phyloP scores from a whole-genome alignment of 2,113 vertebrate genomes.

The Bungarus multicinctus region DNA sequence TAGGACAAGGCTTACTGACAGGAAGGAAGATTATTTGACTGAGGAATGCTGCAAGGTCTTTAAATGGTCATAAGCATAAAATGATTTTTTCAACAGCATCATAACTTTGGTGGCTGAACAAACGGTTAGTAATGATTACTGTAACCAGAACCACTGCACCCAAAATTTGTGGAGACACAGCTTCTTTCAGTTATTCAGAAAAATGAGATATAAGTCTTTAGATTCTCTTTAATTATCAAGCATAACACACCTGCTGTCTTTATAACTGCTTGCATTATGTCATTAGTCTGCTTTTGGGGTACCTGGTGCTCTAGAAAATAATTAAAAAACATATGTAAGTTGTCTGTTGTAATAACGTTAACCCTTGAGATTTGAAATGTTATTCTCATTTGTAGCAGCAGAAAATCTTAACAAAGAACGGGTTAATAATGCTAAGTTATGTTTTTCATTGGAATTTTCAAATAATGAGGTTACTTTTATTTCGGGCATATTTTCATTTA shows the following conservation, averaged over 20 bases:
- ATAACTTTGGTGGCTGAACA: not conserved
- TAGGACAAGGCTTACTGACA: not conserved
- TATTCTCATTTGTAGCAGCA: not conserved
- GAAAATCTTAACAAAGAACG: not conserved
- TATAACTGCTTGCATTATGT: not conserved
- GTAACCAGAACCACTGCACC: not conserved
- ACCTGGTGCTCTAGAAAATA: not conserved
- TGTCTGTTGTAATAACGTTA: not conserved
- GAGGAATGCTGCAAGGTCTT: not conserved
- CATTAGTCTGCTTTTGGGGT: not conserved
- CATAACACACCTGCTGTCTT: not conserved
- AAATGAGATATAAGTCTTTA: not conserved
- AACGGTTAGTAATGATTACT: not conserved
- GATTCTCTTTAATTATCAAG: not conserved
- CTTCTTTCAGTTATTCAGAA: not conserved
- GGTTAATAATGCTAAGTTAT: not conserved
- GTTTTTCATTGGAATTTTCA: not conserved
- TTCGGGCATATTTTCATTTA: not conserved
- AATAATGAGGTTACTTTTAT: not conserved
- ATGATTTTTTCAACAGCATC: not conserved
- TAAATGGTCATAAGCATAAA: not conserved
- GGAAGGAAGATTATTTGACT: not conserved
- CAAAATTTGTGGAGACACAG: not conserved
- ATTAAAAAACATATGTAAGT: not conserved
- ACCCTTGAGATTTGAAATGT: not conserved